Conservation (phyloP, 2,113 vertebrate species). For the Cottus gobio region DNA sequence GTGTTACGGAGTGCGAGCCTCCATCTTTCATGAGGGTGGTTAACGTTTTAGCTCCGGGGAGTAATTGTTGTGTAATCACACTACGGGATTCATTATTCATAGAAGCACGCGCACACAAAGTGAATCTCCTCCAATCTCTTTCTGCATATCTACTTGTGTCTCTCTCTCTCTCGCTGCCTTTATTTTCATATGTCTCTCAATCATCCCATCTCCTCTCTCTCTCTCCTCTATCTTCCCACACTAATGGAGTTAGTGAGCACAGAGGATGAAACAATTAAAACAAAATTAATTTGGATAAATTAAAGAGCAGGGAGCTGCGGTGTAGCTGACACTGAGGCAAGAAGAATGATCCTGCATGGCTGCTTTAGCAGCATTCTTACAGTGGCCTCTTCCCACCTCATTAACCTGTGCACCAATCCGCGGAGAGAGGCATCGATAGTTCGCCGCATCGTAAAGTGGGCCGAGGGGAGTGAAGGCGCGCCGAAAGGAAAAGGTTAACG, state of each 20-base stretch:
- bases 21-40: conserved; percentile 67
- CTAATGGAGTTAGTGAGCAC: conserved; percentile 74
- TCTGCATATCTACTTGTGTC: conserved; percentile 8
- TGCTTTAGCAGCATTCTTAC: conserved; percentile 65
- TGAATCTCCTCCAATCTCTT: conserved; percentile 24
- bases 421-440: conserved; percentile 51
- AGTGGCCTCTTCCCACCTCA: conserved; percentile 65
- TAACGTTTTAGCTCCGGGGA: conserved; percentile 71
- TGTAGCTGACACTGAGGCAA: conserved; percentile 65
- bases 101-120: conserved; percentile 26
- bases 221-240: conserved; percentile 38
- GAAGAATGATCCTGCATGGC: conserved; percentile 73
- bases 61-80: conserved; percentile 78
- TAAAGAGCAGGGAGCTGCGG: conserved; percentile 67
- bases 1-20: conserved; percentile 50
- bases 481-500: not conserved
- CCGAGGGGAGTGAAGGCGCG: not conserved
- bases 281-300: conserved; percentile 77
- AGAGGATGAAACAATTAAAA: conserved; percentile 77
- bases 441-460: conserved; percentile 42
- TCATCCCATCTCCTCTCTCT: conserved; percentile 2
- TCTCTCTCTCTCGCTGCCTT: conserved; percentile 19
- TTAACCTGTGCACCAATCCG: conserved; percentile 65
- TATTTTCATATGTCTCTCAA: conserved; percentile 24
- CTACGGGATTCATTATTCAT: conserved; percentile 73